Conservation (phyloP, 2,888 invertebrate species). For the Syrphus vitripennis region DNA sequence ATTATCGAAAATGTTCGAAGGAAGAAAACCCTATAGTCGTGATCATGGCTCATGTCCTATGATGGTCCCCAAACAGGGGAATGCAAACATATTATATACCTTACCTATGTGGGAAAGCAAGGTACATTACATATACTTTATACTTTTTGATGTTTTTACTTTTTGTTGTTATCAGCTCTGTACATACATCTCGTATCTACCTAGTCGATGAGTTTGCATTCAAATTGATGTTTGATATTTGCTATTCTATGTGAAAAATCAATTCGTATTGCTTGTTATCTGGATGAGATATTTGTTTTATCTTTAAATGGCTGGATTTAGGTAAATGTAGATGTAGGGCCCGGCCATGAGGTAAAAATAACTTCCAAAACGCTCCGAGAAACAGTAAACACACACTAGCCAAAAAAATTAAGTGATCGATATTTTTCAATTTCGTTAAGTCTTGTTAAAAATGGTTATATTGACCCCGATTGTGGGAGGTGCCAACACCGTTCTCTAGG, state of each 20-base stretch:
- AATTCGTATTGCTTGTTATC: slow-evolving; percentile 58
- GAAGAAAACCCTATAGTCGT: slow-evolving; percentile 38
- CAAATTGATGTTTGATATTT: slow-evolving; percentile 53
- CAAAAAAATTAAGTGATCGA: no score
- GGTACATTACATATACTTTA: neutral
- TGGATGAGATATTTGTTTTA: neutral
- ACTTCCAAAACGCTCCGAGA: no score
- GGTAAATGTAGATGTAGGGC: no score
- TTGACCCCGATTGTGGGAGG: no score
- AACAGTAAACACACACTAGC: no score
- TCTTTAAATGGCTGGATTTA: neutral
- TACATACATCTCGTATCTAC: neutral
- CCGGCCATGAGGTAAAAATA: no score
- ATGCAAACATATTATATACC: slow-evolving; percentile 15
- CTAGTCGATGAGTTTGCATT: slow-evolving; percentile 22
- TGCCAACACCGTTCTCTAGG: no score
- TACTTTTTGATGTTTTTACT: slow-evolving; percentile 9
- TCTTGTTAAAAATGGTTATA: no score
- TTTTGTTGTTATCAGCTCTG: neutral
- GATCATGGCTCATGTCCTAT: slow-evolving; percentile 5
- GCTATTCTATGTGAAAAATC: slow-evolving; percentile 34
- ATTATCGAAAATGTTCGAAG: slow-evolving; percentile 37
- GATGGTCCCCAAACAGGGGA: neutral
- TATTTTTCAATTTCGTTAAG: no score
- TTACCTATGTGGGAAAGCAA: no score